Percentiles rank a stretch among this genome's conserved stretches.
Evolutionary conservation across 2,797 vertebrate genomes (phyloP).

Genomic region (Argya squamiceps): DNA sequence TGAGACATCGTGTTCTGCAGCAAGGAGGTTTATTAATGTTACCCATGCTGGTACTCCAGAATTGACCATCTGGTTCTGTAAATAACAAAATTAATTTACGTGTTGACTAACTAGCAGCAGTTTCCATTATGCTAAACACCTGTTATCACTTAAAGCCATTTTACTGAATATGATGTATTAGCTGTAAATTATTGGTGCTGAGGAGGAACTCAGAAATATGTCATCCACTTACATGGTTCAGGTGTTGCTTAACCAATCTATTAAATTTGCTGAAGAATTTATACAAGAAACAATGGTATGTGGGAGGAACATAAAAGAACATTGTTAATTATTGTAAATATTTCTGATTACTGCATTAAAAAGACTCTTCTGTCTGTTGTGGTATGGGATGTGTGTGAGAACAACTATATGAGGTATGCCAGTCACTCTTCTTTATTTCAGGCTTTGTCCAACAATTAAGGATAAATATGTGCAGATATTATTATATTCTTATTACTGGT

Average conservation of each 20-base stretch:
- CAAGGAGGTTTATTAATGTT: constrained; percentile 44
- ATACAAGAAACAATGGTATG: background rate
- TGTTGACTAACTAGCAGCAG: constrained; percentile 72
- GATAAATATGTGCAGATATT: background rate
- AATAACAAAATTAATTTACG: constrained; percentile 77
- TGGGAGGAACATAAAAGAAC: background rate
- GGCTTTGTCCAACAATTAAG: background rate
- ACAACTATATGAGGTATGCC: background rate
- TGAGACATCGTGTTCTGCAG: constrained; percentile 27
- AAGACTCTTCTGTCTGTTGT: background rate
- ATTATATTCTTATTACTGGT: background rate
- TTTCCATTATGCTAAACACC: constrained; percentile 64
- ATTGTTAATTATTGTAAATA: constrained; percentile 27
- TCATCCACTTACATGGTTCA: constrained; percentile 31
- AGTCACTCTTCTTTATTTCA: background rate
- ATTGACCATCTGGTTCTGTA: constrained; percentile 74
- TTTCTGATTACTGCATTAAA: background rate
- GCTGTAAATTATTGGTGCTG: background rate
- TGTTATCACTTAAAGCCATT: constrained; percentile 52
- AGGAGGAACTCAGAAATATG: constrained; percentile 1
- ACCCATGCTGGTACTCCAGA: constrained; percentile 69
- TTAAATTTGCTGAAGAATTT: constrained; percentile 7
- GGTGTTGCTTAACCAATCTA: background rate
- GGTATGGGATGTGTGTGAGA: background rate
- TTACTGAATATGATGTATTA: constrained; percentile 42